Percentiles rank a stretch among this genome's conserved stretches.
Evolutionary conservation across 2,113 vertebrate genomes (phyloP).

Genomic region (Sprattus sprattus): DNA sequence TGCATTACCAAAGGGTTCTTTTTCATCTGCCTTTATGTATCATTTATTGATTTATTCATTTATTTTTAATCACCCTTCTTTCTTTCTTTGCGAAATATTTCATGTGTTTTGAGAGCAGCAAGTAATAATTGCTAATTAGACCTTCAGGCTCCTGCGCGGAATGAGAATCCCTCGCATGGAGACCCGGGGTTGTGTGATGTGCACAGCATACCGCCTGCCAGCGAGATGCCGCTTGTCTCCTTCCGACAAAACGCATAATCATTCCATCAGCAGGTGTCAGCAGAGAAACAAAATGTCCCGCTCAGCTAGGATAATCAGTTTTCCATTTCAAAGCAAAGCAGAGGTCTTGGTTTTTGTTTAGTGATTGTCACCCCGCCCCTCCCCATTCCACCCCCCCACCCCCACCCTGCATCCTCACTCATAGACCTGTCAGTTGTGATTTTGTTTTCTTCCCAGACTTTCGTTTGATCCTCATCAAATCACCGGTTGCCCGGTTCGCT

Average conservation of each 20-base stretch:
- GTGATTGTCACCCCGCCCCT: background rate
- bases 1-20: constrained; percentile 50
- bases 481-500: background rate
- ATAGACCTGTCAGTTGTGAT: background rate
- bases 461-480: constrained; percentile 16
- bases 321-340: constrained; percentile 10
- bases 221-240: constrained; percentile 32
- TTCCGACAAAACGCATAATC: constrained; percentile 39
- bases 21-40: constrained; percentile 60
- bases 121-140: constrained; percentile 75
- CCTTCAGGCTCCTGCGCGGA: constrained; percentile 62
- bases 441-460: background rate
- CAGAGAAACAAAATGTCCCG: constrained; percentile 35
- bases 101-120: constrained; percentile 68
- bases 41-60: constrained; percentile 66
- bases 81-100: constrained; percentile 71
- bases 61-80: constrained; percentile 71
- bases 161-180: constrained; percentile 24
- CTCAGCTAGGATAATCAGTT: background rate
- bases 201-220: constrained; percentile 38
- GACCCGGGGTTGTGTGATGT: constrained; percentile 38
- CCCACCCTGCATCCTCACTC: background rate
- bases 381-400: background rate
- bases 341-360: constrained; percentile 14
- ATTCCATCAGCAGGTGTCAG: constrained; percentile 47